phyloP scores from a whole-genome alignment of 2,797 vertebrate species.

The Halcyon badia region DNA sequence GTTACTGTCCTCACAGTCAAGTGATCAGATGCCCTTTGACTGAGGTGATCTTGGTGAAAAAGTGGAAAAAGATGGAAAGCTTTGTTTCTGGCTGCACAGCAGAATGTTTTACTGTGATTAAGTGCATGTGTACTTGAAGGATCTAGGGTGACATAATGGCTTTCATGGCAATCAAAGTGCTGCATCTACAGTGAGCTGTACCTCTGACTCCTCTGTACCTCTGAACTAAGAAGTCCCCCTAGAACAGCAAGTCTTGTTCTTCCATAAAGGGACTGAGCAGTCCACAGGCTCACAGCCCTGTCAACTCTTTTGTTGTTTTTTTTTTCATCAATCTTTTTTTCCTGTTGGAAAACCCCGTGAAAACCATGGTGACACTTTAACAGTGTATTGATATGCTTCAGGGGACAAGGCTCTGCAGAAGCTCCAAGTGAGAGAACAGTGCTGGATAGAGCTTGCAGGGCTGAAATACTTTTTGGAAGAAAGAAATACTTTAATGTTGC shows the following conservation, averaged over 20 bases:
- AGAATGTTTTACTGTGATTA: background rate
- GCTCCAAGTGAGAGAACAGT: fast-evolving
- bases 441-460: background rate
- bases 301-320: no score
- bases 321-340: background rate
- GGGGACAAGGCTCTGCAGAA: background rate
- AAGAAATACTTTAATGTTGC: background rate
- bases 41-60: background rate
- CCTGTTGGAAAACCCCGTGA: background rate
- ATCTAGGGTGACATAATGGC: background rate
- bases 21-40: background rate
- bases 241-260: background rate
- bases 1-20: background rate
- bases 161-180: background rate
- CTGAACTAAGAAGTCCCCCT: background rate
- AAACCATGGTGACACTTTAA: background rate
- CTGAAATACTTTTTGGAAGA: background rate
- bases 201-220: background rate
- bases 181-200: background rate
- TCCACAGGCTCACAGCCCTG: background rate
- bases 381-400: background rate
- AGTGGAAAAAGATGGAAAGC: background rate
- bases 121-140: background rate
- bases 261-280: background rate
- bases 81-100: background rate